Evolutionary conservation across 1,140 invertebrate genomes (phyloP).

Genomic region (Diorhabda carinulata): DNA sequence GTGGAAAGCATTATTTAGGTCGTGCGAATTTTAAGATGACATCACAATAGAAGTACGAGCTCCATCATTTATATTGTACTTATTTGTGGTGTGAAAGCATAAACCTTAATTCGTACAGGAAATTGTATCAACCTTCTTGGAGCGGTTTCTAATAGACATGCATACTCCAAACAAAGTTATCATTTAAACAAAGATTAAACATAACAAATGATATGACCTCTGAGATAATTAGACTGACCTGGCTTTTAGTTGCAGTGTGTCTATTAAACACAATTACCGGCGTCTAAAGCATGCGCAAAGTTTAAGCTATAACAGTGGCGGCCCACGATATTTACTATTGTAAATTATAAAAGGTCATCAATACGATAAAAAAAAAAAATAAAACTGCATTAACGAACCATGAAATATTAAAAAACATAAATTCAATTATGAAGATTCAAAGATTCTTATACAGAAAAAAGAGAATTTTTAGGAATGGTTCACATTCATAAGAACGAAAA

Average conservation of each 20-base stretch:
- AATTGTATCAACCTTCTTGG: constrained; percentile 7
- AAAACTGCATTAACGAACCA: too few relatives aligned
- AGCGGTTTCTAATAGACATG: constrained; percentile 27
- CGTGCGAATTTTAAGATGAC: too few relatives aligned
- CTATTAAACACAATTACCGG: neutral
- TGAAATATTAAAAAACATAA: too few relatives aligned
- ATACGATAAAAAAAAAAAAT: too few relatives aligned
- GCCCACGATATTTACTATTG: too few relatives aligned
- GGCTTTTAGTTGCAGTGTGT: constrained; percentile 26
- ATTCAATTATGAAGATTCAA: too few relatives aligned
- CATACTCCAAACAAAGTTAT: constrained; percentile 37
- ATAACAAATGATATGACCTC: constrained; percentile 44
- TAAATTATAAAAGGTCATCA: too few relatives aligned
- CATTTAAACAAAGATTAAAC: constrained; percentile 43
- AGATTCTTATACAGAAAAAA: too few relatives aligned
- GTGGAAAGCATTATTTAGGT: too few relatives aligned
- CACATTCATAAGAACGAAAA: too few relatives aligned
- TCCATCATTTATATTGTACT: neutral
- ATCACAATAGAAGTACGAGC: neutral
- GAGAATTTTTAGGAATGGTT: too few relatives aligned
- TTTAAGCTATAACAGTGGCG: neutral
- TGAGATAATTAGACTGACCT: constrained; percentile 43
- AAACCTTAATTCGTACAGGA: constrained; percentile 5
- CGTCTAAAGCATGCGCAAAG: neutral
- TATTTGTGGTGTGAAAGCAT: neutral